Evolutionary conservation across 2,888 invertebrate species (phyloP), one percentile per base, ranked within the genome.

Genomic region (Heliconius sara): DNA sequence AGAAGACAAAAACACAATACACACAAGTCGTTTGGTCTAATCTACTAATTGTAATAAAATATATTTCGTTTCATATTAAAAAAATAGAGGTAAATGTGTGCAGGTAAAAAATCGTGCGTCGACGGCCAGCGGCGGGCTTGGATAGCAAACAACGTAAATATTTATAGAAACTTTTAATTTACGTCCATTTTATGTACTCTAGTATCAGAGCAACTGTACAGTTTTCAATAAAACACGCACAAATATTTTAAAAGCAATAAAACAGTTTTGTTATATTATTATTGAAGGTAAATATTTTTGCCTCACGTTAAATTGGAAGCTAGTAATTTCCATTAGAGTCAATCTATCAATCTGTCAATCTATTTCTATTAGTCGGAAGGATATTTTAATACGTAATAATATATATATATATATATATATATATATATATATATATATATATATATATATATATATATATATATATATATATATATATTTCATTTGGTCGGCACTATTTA

Each of bases 111-210:
- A 80, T 76, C 78, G 77, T 74, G 77, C 67, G 82, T 78, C 80
- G 77, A 82, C 80, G 78, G 79, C 77, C 77, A 77, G 77, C 67
- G 75, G 77, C 77, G 66, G 79, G 71, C 66, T 81, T 79, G 75
- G 76, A 68, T 39, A 34, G 75, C 79, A 82, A 88, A 88, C 85
- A 84, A 84, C 86, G 86, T 87, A 85, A 86, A 86, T 87, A 87
- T 91, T 88, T 89, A 89, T 86, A 86, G 86, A 85, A 81, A 82
- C 88, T 89, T 88, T 89, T 90, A 88, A 91, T 90, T 91, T 89
- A 90, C 84, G 88, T 82, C 85, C 84, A 85, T 86, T 89, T 90
- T 87, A 89, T 85, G 88, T 84, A 82, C 86, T 81, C 75, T 89
- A 89, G 88, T 87, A 88, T 87, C 87, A 85, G 85, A 84, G 86